Conservation (phyloP, 2,888 invertebrate genomes). For the Molorchus minor region DNA sequence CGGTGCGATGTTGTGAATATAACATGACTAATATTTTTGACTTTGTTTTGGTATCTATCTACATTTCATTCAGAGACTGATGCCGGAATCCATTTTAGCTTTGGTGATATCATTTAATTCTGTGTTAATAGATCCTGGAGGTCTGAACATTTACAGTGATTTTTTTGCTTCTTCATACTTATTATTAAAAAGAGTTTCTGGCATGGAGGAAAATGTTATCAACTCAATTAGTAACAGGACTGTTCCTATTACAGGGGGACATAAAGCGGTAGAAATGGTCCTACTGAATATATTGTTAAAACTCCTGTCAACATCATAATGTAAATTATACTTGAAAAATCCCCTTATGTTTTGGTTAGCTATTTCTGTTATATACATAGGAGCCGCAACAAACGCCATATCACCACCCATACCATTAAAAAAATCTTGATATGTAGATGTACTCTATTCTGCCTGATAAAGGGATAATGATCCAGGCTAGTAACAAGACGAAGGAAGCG, state of each 20-base stretch:
- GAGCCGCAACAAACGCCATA: conserved; percentile 58
- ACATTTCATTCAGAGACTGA: no score
- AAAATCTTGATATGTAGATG: conserved; percentile 54
- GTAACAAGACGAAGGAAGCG: conserved; percentile 49
- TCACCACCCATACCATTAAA: conserved; percentile 57
- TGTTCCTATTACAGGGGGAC: conserved; percentile 55
- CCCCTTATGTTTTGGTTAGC: conserved; percentile 59
- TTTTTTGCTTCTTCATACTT: conserved; percentile 51
- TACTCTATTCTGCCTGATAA: conserved; percentile 46
- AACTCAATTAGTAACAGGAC: conserved; percentile 52
- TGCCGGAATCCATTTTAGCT: no score
- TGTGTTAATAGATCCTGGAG: conserved; percentile 47
- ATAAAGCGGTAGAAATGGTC: conserved; percentile 50
- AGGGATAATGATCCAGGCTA: conserved; percentile 56
- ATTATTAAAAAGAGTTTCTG: conserved; percentile 55
- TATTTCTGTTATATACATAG: conserved; percentile 60
- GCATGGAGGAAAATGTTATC: conserved; percentile 56
- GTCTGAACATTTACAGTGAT: conserved; percentile 51
- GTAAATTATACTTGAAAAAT: conserved; percentile 56
- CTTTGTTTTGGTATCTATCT: no score
- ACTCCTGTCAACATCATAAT: conserved; percentile 58
- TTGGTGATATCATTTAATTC: conserved; percentile 55
- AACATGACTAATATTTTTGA: no score
- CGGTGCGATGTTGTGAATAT: no score
- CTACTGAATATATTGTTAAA: conserved; percentile 56